Conservation (phyloP, 1,140 invertebrate species). For the Whitmania pigra region DNA sequence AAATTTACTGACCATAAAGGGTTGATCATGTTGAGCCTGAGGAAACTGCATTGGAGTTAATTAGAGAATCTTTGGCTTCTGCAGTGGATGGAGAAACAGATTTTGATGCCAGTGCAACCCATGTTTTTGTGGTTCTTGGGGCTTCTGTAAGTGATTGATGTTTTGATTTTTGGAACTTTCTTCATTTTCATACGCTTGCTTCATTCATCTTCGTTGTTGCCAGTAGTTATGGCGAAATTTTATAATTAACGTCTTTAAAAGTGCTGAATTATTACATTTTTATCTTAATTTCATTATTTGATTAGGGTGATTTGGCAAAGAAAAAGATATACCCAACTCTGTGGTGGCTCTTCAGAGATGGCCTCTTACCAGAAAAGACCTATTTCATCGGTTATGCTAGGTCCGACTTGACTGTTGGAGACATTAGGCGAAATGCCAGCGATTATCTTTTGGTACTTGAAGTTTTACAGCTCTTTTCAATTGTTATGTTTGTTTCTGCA, state of each 20-base stretch:
- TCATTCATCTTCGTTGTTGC: too few species aligned
- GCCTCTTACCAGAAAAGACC: slow-evolving; percentile 74
- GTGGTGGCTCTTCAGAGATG: slow-evolving; percentile 85
- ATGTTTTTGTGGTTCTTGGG: slow-evolving; percentile 68
- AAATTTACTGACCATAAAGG: too few species aligned
- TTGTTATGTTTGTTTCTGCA: too few species aligned
- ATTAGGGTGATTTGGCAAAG: slow-evolving; percentile 77
- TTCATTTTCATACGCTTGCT: too few species aligned
- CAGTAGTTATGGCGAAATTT: too few species aligned
- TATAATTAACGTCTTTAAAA: too few species aligned
- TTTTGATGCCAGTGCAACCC: slow-evolving; percentile 40
- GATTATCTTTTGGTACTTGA: slow-evolving; percentile 65
- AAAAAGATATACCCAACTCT: slow-evolving; percentile 98
- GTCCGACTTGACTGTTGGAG: slow-evolving; percentile 60
- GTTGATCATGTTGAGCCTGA: neutral
- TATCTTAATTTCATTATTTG: neutral
- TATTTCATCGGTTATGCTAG: slow-evolving; percentile 87
- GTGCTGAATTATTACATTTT: too few species aligned
- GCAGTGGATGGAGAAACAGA: slow-evolving; percentile 12
- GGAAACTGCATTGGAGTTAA: slow-evolving; percentile 12
- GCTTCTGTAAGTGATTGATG: slow-evolving; percentile 55
- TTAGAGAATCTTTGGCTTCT: slow-evolving; percentile 3
- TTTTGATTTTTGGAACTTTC: too few species aligned
- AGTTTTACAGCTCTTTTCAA: too few species aligned
- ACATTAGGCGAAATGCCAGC: slow-evolving; percentile 51